Percentiles rank a stretch among this genome's conserved stretches.
Evolutionary conservation across 1,140 invertebrate species (phyloP).

Genomic region (Hyposmocoma kahamanoa): DNA sequence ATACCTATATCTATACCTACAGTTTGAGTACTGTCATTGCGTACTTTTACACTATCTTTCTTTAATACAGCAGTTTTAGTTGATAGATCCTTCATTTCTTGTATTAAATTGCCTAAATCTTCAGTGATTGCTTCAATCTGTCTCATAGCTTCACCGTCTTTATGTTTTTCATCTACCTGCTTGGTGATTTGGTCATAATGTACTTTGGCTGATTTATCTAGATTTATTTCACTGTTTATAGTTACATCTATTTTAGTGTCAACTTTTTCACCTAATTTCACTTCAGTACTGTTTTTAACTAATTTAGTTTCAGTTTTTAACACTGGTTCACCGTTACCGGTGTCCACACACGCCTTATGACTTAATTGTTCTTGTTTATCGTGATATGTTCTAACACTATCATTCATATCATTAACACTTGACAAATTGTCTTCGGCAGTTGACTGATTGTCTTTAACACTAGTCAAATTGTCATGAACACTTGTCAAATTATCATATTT

Average conservation of each 20-base stretch:
- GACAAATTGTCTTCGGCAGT: too few species aligned
- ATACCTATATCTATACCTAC: constrained; percentile 30
- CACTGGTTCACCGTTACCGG: constrained; percentile 23
- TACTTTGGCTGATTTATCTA: constrained; percentile 42
- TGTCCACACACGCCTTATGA: constrained; percentile 30
- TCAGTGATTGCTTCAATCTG: constrained; percentile 48
- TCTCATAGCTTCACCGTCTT: constrained; percentile 36
- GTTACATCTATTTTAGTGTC: constrained; percentile 32
- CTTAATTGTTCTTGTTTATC: constrained; percentile 23
- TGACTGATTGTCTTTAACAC: constrained; percentile 8
- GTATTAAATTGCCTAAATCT: constrained; percentile 46
- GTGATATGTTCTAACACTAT: too few species aligned
- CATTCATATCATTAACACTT: too few species aligned
- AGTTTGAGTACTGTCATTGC: constrained; percentile 8
- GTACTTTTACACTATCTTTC: constrained; percentile 18
- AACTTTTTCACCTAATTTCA: constrained; percentile 28
- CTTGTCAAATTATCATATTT: neutral
- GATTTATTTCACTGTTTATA: constrained; percentile 23
- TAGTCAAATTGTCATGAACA: constrained; percentile 5
- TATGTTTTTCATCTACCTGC: constrained; percentile 14
- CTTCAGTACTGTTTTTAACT: constrained; percentile 39
- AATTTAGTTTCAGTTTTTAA: constrained; percentile 39
- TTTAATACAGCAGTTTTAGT: constrained; percentile 18
- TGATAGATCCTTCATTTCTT: constrained; percentile 47
- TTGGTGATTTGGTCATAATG: constrained; percentile 35